A percentile compares a stretch with the other conserved stretches of the same genome.
Conservation (phyloP, 2,113 vertebrate species). For the Mandrillus leucophaeus region DNA sequence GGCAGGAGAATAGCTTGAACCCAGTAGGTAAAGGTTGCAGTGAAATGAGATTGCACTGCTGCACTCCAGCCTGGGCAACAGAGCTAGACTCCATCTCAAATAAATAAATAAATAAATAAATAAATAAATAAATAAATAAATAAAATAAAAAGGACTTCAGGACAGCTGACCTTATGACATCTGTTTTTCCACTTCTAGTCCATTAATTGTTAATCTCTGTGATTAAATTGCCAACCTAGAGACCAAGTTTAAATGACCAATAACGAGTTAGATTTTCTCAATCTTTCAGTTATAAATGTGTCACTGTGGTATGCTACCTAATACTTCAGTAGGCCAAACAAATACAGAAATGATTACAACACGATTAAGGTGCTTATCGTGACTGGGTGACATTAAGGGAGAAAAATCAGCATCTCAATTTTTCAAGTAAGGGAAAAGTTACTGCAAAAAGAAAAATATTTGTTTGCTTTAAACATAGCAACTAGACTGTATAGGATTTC, state of each 20-base stretch:
- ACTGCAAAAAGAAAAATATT: background rate
- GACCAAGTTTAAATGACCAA: background rate
- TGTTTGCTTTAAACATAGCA: background rate
- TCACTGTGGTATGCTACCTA: background rate
- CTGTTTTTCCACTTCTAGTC: background rate
- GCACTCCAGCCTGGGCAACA: background rate
- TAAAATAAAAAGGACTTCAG: background rate
- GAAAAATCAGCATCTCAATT: accelerated
- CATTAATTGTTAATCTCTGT: background rate
- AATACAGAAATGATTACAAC: background rate
- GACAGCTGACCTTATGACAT: background rate
- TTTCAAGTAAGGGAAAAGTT: background rate
- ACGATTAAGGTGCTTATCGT: too few relatives aligned
- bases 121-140: too few relatives aligned
- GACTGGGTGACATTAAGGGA: accelerated
- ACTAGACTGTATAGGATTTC: background rate
- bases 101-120: too few relatives aligned
- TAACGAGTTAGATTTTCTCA: background rate
- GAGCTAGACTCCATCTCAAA: background rate
- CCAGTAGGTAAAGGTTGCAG: background rate
- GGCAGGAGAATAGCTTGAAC: background rate
- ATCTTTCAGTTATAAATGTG: background rate
- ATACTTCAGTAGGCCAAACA: background rate
- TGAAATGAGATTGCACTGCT: background rate
- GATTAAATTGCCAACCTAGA: background rate